phyloP scores from a whole-genome alignment of 2,888 invertebrate genomes.

The Reticulitermes lucifugus region DNA sequence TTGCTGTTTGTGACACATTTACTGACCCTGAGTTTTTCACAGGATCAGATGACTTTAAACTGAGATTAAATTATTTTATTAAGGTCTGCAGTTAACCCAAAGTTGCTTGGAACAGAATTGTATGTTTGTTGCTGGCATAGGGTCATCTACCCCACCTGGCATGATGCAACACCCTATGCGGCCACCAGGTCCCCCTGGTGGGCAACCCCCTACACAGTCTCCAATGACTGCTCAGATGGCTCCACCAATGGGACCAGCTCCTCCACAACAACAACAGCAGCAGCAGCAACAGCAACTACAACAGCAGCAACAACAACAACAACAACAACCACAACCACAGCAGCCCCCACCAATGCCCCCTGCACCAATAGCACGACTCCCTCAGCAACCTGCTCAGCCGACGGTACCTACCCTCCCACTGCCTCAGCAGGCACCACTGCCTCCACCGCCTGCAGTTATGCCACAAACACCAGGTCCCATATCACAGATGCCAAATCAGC shows the following conservation, averaged over 20 bases:
- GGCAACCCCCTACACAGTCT: constrained; percentile 68
- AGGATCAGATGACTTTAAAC: too few relatives aligned
- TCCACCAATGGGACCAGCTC: constrained; percentile 68
- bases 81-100: too few relatives aligned
- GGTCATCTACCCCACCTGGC: constrained; percentile 51
- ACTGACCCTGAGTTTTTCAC: too few relatives aligned
- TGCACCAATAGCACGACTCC: constrained; percentile 51
- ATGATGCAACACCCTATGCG: constrained; percentile 55
- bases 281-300: constrained; percentile 50
- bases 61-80: too few relatives aligned
- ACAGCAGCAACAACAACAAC: constrained; percentile 50
- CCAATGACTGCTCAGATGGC: constrained; percentile 72
- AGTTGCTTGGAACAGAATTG: background rate
- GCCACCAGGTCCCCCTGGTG: constrained; percentile 63
- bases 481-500: constrained; percentile 36
- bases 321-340: constrained; percentile 53
- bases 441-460: constrained; percentile 54
- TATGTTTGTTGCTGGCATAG: constrained; percentile 15
- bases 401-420: constrained; percentile 49
- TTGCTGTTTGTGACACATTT: too few relatives aligned
- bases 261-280: constrained; percentile 57
- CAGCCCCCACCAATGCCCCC: constrained; percentile 60
- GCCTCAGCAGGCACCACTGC: constrained; percentile 43
- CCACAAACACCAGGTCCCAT: constrained; percentile 48
- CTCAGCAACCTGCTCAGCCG: constrained; percentile 48